Conservation (phyloP, 2,113 vertebrate species). For the Colaptes auratus region DNA sequence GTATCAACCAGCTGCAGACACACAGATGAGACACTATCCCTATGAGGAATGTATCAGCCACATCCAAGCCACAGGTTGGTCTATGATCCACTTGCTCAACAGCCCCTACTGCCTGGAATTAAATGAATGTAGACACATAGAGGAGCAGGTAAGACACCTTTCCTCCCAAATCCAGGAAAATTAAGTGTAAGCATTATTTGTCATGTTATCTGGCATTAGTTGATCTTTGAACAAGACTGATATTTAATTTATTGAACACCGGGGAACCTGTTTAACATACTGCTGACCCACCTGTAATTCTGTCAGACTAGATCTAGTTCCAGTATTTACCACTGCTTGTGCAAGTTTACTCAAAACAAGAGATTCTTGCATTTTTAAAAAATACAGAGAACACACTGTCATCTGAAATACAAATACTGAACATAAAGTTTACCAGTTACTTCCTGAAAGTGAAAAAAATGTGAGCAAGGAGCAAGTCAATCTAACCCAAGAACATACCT, state of each 20-base stretch:
- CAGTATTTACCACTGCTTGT: not conserved
- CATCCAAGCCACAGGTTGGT: not conserved
- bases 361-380: not conserved
- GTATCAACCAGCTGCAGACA: not conserved
- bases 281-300: not conserved
- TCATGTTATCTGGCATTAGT: not conserved
- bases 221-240: not conserved
- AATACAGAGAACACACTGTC: not conserved
- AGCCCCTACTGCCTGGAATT: not conserved
- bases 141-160: not conserved
- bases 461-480: not conserved
- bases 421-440: not conserved
- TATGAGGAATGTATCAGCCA: accelerated
- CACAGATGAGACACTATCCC: not conserved
- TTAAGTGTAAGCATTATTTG: not conserved
- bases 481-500: not conserved
- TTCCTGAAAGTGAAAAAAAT: not conserved
- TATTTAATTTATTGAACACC: not conserved
- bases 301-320: not conserved
- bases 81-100: not conserved
- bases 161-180: not conserved
- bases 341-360: not conserved
- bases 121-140: not conserved
- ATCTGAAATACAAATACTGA: not conserved
- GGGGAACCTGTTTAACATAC: not conserved